These are phyloP conservation scores for Notocelia uddmanniana DNA, from an alignment of 2,888 invertebrate genomes.

Conservation along the genomic window DNA sequence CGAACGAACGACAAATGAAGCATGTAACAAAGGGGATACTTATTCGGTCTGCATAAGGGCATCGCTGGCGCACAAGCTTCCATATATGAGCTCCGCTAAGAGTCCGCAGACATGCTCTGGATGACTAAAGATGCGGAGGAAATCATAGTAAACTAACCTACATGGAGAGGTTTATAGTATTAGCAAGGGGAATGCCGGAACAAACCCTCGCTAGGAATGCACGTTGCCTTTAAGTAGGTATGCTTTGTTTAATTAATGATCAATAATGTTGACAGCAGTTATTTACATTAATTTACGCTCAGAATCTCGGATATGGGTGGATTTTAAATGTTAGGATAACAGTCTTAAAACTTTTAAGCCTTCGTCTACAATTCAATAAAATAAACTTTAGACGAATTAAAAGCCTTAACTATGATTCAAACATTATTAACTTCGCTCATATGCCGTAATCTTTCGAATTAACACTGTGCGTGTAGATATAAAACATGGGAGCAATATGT, in stretches of 20 bases:
- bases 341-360: too few species aligned
- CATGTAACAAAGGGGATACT: slow-evolving; percentile 44
- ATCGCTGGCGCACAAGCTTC: slow-evolving; percentile 35
- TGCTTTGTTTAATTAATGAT: background rate
- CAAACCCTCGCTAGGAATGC: background rate
- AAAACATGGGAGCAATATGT: too few species aligned
- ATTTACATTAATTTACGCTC: background rate
- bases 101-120: slow-evolving; percentile 34
- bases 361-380: too few species aligned
- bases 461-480: background rate
- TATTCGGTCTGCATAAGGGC: slow-evolving; percentile 35
- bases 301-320: too few species aligned
- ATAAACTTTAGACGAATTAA: too few species aligned
- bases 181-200: slow-evolving; percentile 17
- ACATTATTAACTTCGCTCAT: too few species aligned
- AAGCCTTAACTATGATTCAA: too few species aligned
- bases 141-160: slow-evolving; percentile 28
- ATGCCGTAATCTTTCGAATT: too few species aligned
- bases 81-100: slow-evolving; percentile 38
- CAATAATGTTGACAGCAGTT: background rate
- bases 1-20: slow-evolving; percentile 36
- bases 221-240: background rate
- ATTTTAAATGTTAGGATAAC: too few species aligned
- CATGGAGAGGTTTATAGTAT: slow-evolving; percentile 3
- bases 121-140: slow-evolving; percentile 38